Evolutionary conservation across 2,113 vertebrate species (phyloP).

Genomic region (Pseudorectes ferrugineus): DNA sequence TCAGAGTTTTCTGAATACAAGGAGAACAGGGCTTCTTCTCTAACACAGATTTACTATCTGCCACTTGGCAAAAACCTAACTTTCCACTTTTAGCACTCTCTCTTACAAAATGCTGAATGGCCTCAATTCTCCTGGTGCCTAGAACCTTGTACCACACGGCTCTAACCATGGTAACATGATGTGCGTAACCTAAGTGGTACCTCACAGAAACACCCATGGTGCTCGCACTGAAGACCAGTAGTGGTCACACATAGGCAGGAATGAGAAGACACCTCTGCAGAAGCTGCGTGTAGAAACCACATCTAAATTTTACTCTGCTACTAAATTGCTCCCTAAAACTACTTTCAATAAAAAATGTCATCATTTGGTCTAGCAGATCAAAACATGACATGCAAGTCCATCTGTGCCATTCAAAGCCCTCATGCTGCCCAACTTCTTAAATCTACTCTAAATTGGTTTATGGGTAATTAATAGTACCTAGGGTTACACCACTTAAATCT

Average conservation of each 20-base stretch:
- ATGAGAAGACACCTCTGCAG: not conserved
- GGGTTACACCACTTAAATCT: not conserved
- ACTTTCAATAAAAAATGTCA: not conserved
- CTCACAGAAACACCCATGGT: not conserved
- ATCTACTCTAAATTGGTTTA: not conserved
- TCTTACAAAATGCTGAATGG: not conserved
- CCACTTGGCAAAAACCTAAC: not conserved
- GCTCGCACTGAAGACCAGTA: not conserved
- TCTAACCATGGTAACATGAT: not conserved
- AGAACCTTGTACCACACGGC: not conserved
- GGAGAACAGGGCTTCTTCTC: not conserved
- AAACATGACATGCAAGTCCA: not conserved
- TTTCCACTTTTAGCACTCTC: not conserved
- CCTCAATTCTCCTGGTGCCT: not conserved
- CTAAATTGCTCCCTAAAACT: not conserved
- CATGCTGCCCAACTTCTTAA: not conserved
- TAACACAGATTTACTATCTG: not conserved
- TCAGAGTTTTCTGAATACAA: not conserved
- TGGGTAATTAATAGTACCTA: not conserved
- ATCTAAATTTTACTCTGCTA: not conserved
- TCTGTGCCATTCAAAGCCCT: not conserved
- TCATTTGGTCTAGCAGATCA: not conserved
- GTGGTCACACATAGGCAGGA: not conserved
- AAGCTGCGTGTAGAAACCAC: not conserved
- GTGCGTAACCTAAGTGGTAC: not conserved